Base-by-base conservation (phyloP, 2,113 vertebrate genomes). In the Falco punctatus region DNA sequence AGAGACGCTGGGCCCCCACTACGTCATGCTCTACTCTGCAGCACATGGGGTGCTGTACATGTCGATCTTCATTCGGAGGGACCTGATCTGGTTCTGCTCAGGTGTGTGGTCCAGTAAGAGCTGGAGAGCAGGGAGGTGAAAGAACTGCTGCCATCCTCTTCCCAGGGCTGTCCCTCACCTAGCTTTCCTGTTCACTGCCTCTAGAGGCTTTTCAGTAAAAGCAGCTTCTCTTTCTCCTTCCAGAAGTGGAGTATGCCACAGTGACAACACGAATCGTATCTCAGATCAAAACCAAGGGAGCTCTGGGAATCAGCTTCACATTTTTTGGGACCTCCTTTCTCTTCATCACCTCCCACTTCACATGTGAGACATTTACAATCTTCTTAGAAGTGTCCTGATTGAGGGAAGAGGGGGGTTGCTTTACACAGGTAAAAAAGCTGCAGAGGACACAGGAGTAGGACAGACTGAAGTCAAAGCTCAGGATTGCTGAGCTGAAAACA, bases 81-180 rank as follows among this genome's bases (percentile, higher is more conserved):
- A 99, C 97, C 99, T 99, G 87, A 99, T 99, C 97, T 99, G 99
- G 99, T 99, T 99, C 98, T 99, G 99, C 97, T 99, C 99, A 89
- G 99, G 99, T 99, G 51, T 8, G 94, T 86, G 67, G 7, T 61
- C 51, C 51, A 27, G n/a, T 42, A 35, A 18, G 54, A 62, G 42
- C 70, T 81, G 70, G 75, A 70, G 55, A 33, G 8, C 28, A 59
- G 46, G 66, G 9, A 74, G 74, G 42, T 49, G 67, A 17, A 14
- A 40, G 59, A 15, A 2, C 51, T 24, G 42, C 49, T 70, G 92
- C 92, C 82, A 18, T 24, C 73, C 52, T 87, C 44, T 28, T 17
- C 85, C 58, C 35, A 38, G 33, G n/a, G 57, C n/a, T 66, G 18
- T 46, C 21, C 82, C 65, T 61, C 22, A 5, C 52, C 51, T 38